phyloP scores from a whole-genome alignment of 2,113 vertebrate genomes.

The Aspidoscelis tigris region DNA sequence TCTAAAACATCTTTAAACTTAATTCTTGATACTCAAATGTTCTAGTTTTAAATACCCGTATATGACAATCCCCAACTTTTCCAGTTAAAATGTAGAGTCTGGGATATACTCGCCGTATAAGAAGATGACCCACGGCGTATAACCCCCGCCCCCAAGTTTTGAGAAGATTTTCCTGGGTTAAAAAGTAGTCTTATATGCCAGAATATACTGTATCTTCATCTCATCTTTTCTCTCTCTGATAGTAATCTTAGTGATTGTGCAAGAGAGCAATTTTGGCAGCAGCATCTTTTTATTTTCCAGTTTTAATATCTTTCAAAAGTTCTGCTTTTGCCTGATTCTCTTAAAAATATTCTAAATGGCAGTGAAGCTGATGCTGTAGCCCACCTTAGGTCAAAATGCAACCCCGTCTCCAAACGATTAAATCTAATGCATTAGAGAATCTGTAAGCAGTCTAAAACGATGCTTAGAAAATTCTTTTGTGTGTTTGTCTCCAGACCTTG shows the following conservation, averaged over 20 bases:
- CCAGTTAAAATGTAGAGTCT: too few species aligned
- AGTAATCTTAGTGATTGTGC: not conserved
- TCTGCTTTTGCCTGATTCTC: not conserved
- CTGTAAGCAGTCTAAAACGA: constrained; percentile 5
- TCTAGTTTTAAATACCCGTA: not conserved
- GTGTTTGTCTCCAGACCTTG: constrained; percentile 18
- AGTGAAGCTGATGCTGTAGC: not conserved
- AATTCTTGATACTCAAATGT: not conserved
- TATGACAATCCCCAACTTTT: too few species aligned
- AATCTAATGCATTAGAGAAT: constrained; percentile 2
- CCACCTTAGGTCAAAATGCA: not conserved
- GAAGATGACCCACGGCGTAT: too few species aligned
- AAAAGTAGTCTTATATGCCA: too few species aligned
- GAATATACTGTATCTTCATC: not conserved
- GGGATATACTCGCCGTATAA: too few species aligned
- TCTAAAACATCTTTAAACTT: not conserved
- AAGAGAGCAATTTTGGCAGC: not conserved
- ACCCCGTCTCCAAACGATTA: not conserved
- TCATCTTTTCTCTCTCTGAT: not conserved
- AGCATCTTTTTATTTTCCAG: not conserved
- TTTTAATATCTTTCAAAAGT: not conserved
- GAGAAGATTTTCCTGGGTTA: too few species aligned
- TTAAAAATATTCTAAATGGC: not conserved
- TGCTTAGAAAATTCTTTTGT: constrained; percentile 30
- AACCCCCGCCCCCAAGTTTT: too few species aligned